Evolutionary conservation across 2,888 invertebrate genomes (phyloP), one percentile per base, ranked within the genome.

Genomic region (Melanophora roralis): DNA sequence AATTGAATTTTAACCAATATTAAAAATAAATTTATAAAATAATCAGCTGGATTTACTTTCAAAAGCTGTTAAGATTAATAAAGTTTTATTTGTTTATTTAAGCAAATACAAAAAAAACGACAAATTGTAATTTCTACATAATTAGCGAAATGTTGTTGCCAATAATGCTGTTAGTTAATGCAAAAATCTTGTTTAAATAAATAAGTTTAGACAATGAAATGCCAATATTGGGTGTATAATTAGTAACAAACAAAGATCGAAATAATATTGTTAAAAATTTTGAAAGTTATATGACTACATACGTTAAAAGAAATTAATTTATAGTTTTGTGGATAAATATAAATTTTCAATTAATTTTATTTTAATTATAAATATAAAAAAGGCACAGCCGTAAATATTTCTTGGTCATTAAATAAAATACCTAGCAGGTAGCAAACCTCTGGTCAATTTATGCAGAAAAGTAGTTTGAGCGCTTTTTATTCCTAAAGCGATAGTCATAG

Each of bases 21-120:
- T 47, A 12, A 36, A 45, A 57, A 34, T 47, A 68, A 57, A 57
- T 2, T 27, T 32, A 57, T 47, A 57, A 57, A 43, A 57, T 45
- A 16, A 57, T 16, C 34, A 57, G 36, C 6, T 40, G 19, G 19
- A 12, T 51, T 6, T 12, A 12, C 43, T 43, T 32, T 55, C 40
- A 32, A 67, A 27, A 38, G 36, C 36, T 49, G 23, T 23, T 32
- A 47, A 12, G 23, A 16, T 51, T 65, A 40, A 53, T 12, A 14
- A 8, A 51, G 40, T 65, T 65, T 65, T 40, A 65, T 19, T 36
- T 32, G 32, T 65, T 65, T 65, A n/a, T 53, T 65, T 19, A 27
- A 27, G 16, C 1, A 2, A 3, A 21, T 27, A 53, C 38, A 34
- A 38, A 32, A 5, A 8, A 16, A 53, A 16, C 51, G 40, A 51